A percentile compares a stretch with the other conserved stretches of the same genome.
Conservation (phyloP, 2,797 vertebrate species). For the Falco concolor region DNA sequence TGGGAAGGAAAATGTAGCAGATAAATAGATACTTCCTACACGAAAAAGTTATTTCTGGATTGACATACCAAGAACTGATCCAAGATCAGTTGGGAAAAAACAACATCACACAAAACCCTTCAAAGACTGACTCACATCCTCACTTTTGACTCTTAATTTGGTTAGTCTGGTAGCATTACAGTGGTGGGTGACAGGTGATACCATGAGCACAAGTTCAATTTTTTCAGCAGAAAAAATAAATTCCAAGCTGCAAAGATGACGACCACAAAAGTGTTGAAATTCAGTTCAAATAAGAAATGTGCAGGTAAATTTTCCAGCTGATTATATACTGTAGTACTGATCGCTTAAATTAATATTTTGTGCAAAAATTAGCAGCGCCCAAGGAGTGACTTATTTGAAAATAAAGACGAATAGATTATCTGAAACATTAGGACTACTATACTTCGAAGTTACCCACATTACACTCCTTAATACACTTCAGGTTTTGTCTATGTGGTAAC, state of each 20-base stretch:
- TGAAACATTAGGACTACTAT: neutral
- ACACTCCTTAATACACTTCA: neutral
- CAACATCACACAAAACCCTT: neutral
- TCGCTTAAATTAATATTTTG: neutral
- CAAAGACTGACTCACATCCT: constrained; percentile 36
- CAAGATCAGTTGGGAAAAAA: neutral
- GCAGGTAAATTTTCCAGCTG: neutral
- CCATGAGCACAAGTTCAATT: neutral
- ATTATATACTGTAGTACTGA: neutral
- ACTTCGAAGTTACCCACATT: neutral
- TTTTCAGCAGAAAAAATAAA: constrained; percentile 11
- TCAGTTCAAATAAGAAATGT: neutral
- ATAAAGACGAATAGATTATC: neutral
- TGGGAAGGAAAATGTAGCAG: neutral
- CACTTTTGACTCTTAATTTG: neutral
- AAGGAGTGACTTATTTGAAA: neutral
- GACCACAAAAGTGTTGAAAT: neutral
- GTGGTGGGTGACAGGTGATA: neutral
- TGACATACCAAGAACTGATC: neutral
- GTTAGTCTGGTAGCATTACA: neutral
- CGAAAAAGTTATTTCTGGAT: constrained; percentile 26
- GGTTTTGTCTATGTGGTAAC: neutral
- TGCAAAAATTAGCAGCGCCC: neutral
- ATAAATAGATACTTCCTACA: constrained; percentile 24
- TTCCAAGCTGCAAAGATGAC: neutral